Base-by-base conservation (phyloP, 2,888 invertebrate genomes). In the Dastarcus helophoroides region DNA sequence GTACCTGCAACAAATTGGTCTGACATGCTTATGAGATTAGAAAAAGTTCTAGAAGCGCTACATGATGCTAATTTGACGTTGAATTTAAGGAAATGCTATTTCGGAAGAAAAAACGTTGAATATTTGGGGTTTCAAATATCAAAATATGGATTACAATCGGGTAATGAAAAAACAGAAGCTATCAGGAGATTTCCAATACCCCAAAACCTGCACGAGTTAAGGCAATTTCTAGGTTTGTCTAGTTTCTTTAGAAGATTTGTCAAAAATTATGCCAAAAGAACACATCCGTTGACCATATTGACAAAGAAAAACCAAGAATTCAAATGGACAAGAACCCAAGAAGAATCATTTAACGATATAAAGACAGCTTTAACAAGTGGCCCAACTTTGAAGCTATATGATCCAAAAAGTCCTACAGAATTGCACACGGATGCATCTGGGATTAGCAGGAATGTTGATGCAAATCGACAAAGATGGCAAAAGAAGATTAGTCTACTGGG, bases 81-180 rank as follows among this genome's bases (percentile, higher is more conserved):
- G 3, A 57, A 56, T 26, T 22, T 53, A 2, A 31, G 36, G 1
- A 56, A 54, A 32, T 54, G 53, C 35, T 22, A 32, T 2, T 53
- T 56, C 25, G 41, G 50, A 3, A 22, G 35, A 21, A 32, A 26
- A 3, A 25, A 36, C 25, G 22, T 41, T 8, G 17, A 40, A 6
- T 38, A 32, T 29, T 26, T 40, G 14, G 42, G 40, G 12, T 40
- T 33, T 23, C 14, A 22, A 23, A 22, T 38, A 16, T 17, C 27
- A 12, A 26, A 26, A 25, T 21, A 31, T 19, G 40, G 36, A 19
- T 14, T 41, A 13, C 12, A 24, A 22, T 38, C 40, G 8, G 36
- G 40, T 10, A 7, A 4, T 8, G 15, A 21, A 17, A 41, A 41
- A 19, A 7, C 36, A 6, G 9, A 19, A 5, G 35, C 33, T 9